Evolutionary conservation across 2,113 vertebrate genomes (phyloP).

Genomic region (Tachysurus vachellii): DNA sequence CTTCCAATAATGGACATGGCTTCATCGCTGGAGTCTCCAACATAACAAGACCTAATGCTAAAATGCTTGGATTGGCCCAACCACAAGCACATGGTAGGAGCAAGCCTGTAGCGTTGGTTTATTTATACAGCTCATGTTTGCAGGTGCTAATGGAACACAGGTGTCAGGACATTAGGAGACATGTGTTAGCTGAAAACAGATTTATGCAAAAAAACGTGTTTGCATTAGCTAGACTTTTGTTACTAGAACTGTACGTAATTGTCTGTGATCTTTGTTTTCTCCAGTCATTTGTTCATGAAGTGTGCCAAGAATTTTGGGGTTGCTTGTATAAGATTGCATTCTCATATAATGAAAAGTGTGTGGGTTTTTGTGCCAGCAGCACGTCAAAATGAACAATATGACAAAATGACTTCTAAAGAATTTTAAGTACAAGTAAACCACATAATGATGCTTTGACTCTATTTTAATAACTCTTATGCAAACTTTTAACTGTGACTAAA

Average conservation of each 20-base stretch:
- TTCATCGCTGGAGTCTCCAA: background rate
- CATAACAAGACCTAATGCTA: background rate
- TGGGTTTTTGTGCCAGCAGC: background rate
- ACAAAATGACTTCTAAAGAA: background rate
- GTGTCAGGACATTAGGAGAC: background rate
- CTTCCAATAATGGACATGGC: background rate
- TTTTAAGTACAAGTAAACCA: conserved; percentile 25
- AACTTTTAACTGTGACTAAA: background rate
- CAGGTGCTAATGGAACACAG: conserved; percentile 9
- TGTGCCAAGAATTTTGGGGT: background rate
- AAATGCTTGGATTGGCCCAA: background rate
- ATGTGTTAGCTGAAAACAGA: background rate
- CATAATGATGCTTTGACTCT: background rate
- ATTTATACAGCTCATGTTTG: conserved; percentile 2
- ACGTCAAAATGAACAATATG: background rate
- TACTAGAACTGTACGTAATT: background rate
- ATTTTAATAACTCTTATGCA: background rate
- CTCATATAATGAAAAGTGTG: background rate
- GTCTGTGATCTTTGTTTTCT: background rate
- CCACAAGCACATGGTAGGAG: background rate
- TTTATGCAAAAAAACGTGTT: background rate
- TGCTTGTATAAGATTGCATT: background rate
- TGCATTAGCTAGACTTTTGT: background rate
- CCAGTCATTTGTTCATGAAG: background rate
- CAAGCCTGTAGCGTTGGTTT: background rate